Evolutionary conservation across 2,888 invertebrate species (phyloP).

Genomic region (Zeuzera pyrina): DNA sequence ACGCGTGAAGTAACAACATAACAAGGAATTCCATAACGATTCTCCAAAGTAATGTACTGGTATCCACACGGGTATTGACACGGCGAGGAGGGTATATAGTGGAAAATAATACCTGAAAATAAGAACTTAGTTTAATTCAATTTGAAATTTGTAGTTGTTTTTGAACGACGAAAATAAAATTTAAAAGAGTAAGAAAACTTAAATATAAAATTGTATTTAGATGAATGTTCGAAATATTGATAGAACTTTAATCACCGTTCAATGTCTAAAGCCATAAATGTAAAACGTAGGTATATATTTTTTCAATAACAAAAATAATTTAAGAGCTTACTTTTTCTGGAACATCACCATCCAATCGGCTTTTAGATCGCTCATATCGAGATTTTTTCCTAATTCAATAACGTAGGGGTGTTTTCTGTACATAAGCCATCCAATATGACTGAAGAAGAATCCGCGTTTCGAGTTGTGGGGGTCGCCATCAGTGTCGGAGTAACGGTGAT

Average conservation of each 20-base stretch:
- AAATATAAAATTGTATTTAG: too few relatives aligned
- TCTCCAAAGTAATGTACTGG: slow-evolving; percentile 78
- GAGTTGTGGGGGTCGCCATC: slow-evolving; percentile 88
- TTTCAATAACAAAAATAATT: too few relatives aligned
- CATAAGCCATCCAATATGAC: slow-evolving; percentile 91
- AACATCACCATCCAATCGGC: slow-evolving; percentile 81
- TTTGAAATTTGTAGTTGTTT: too few relatives aligned
- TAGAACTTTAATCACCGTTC: too few relatives aligned
- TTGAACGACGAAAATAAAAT: too few relatives aligned
- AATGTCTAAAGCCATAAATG: too few relatives aligned
- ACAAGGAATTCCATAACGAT: slow-evolving; percentile 64
- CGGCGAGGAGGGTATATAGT: neutral
- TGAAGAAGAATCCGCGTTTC: slow-evolving; percentile 88
- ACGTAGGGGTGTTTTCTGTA: slow-evolving; percentile 84
- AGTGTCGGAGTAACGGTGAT: slow-evolving; percentile 81
- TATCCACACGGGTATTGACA: slow-evolving; percentile 31
- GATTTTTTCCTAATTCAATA: slow-evolving; percentile 74
- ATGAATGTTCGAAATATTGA: too few relatives aligned
- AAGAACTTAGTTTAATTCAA: too few relatives aligned
- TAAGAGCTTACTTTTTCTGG: slow-evolving; percentile 77
- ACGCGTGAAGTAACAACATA: neutral
- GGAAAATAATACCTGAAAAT: neutral
- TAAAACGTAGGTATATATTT: too few relatives aligned
- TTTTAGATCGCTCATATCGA: slow-evolving; percentile 84
- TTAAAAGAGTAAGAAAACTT: too few relatives aligned